A percentile compares a stretch with the other conserved stretches of the same genome.
phyloP scores from a whole-genome alignment of 2,113 vertebrate species.

The Heterocephalus glaber region DNA sequence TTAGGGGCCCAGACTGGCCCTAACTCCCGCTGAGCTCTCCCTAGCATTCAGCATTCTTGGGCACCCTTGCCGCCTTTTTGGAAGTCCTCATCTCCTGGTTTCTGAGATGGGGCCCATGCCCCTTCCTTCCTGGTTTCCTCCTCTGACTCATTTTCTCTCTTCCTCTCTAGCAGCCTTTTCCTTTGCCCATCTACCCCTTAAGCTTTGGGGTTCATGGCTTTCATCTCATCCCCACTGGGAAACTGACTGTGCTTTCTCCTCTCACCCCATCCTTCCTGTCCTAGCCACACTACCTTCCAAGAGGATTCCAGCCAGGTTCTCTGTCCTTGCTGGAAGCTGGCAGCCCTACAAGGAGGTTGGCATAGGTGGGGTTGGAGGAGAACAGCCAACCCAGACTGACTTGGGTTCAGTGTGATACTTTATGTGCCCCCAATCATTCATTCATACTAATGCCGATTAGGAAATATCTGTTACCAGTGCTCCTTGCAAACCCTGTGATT shows the following conservation, averaged over 20 bases:
- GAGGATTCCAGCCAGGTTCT: background rate
- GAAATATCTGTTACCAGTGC: conserved; percentile 22
- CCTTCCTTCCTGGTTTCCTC: background rate
- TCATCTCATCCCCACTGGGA: background rate
- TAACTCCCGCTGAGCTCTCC: background rate
- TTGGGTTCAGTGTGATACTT: conserved; percentile 32
- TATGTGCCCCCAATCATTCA: conserved; percentile 58
- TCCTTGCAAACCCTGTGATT: conserved; percentile 47
- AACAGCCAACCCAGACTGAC: conserved; percentile 54
- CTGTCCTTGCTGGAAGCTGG: conserved; percentile 44
- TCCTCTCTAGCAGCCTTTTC: background rate
- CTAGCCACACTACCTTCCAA: background rate
- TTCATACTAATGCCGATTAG: conserved; percentile 54
- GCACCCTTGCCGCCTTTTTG: background rate
- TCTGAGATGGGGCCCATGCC: background rate
- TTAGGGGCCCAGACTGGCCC: background rate
- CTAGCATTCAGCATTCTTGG: background rate
- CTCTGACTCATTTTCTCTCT: background rate
- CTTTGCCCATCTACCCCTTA: background rate
- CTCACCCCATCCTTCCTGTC: background rate
- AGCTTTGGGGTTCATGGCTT: background rate
- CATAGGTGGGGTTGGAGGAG: background rate
- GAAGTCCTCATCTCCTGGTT: background rate
- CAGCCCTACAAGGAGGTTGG: conserved; percentile 8
- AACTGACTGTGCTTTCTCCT: background rate